phyloP scores from a whole-genome alignment of 2,888 invertebrate species.

The Heteromurus nitidus region DNA sequence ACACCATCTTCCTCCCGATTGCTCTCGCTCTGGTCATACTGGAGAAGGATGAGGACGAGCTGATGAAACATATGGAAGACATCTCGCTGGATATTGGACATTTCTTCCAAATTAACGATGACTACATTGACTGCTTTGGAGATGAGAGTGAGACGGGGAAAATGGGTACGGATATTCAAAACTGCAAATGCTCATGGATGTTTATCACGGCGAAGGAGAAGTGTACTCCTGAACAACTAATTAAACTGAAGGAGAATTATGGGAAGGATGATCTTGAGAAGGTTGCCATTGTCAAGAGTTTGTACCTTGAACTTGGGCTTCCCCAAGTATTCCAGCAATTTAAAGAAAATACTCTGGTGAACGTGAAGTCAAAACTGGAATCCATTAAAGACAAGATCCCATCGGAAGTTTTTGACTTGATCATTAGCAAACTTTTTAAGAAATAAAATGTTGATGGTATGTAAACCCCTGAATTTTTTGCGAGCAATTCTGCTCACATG shows the following conservation, averaged over 20 bases:
- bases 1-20: conserved; percentile 95
- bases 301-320: too few relatives aligned
- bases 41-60: conserved; percentile 80
- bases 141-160: conserved; percentile 90
- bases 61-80: conserved; percentile 84
- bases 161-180: conserved; percentile 91
- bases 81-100: conserved; percentile 94
- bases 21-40: conserved; percentile 89
- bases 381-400: too few relatives aligned
- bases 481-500: too few relatives aligned
- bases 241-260: conserved; percentile 27
- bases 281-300: conserved; percentile 70
- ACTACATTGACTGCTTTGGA: conserved; percentile 93
- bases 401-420: too few relatives aligned
- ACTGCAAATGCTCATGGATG: conserved; percentile 97
- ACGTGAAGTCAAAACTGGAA: too few relatives aligned
- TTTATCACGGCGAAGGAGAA: conserved; percentile 91
- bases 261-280: conserved; percentile 6
- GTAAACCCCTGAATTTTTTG: too few relatives aligned
- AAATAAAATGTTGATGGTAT: too few relatives aligned
- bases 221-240: neutral
- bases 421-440: too few relatives aligned
- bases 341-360: too few relatives aligned
- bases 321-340: too few relatives aligned
- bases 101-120: conserved; percentile 95